A percentile compares a stretch with the other conserved stretches of the same genome.
Conservation (phyloP, 1,140 invertebrate genomes). For the Caenorhabditis remanei region DNA sequence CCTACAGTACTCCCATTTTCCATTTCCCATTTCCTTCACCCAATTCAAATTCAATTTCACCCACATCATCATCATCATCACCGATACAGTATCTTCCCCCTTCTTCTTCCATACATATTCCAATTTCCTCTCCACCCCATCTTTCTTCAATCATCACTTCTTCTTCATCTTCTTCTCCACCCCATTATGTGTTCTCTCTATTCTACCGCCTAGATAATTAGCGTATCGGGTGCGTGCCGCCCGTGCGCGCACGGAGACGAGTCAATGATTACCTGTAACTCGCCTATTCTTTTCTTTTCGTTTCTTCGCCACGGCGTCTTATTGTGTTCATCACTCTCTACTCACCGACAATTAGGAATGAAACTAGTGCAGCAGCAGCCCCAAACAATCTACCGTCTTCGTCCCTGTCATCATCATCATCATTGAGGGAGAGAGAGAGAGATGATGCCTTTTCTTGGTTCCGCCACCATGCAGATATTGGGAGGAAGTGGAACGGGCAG, state of each 20-base stretch:
- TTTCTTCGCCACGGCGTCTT: neutral
- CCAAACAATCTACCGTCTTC: constrained; percentile 18
- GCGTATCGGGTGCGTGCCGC: constrained; percentile 12
- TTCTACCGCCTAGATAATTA: constrained; percentile 38
- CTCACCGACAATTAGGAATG: constrained; percentile 49
- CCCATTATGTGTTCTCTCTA: constrained; percentile 16
- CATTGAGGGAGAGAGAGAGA: neutral
- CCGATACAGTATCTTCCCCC: constrained; percentile 19
- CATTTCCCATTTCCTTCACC: neutral
- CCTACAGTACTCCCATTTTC: no score
- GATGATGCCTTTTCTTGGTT: constrained; percentile 10
- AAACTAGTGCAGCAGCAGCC: constrained; percentile 32
- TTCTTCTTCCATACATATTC: neutral
- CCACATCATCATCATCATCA: neutral
- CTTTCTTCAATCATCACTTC: neutral
- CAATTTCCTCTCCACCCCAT: neutral
- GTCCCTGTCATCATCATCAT: constrained; percentile 42
- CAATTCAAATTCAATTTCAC: neutral
- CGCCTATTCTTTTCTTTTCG: neutral
- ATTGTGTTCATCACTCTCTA: neutral
- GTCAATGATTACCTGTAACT: constrained; percentile 55
- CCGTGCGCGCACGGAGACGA: neutral
- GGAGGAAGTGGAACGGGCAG: neutral
- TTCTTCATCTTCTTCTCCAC: no score
- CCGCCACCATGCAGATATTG: neutral